Evolutionary conservation across 2,113 vertebrate species (phyloP).

Genomic region (Struthidea cinerea): DNA sequence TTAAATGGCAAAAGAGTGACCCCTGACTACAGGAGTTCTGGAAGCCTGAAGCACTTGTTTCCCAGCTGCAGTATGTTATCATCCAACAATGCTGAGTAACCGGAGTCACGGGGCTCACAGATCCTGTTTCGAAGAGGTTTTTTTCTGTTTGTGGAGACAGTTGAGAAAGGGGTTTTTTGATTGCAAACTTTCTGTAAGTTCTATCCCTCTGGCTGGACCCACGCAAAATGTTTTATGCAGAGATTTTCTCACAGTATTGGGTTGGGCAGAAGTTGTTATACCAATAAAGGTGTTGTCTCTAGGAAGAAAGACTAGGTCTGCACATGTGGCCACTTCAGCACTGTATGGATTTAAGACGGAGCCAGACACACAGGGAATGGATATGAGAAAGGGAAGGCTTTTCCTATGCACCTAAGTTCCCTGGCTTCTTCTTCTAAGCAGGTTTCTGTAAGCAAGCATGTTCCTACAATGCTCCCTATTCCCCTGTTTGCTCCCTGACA

Average conservation of each 20-base stretch:
- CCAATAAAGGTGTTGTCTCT: background rate
- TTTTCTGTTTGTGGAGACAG: background rate
- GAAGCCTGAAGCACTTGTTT: background rate
- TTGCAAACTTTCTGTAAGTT: background rate
- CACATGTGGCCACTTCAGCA: background rate
- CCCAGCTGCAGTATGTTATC: background rate
- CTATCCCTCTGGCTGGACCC: background rate
- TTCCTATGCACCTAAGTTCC: background rate
- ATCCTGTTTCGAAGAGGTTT: background rate
- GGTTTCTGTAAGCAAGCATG: background rate
- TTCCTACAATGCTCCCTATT: background rate
- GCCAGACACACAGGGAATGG: background rate
- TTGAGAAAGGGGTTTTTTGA: background rate
- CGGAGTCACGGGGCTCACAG: background rate
- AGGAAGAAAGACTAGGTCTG: background rate
- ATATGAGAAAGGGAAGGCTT: background rate
- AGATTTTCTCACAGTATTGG: background rate
- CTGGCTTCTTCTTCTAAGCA: background rate
- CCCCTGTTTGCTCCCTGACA: background rate
- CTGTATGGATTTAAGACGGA: background rate
- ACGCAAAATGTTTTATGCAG: background rate
- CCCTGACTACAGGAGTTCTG: background rate
- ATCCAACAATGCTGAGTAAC: background rate
- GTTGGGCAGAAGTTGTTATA: background rate
- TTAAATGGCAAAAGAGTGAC: background rate